Base-by-base conservation (phyloP, 1,140 invertebrate species). In the Gryon sp. region DNA sequence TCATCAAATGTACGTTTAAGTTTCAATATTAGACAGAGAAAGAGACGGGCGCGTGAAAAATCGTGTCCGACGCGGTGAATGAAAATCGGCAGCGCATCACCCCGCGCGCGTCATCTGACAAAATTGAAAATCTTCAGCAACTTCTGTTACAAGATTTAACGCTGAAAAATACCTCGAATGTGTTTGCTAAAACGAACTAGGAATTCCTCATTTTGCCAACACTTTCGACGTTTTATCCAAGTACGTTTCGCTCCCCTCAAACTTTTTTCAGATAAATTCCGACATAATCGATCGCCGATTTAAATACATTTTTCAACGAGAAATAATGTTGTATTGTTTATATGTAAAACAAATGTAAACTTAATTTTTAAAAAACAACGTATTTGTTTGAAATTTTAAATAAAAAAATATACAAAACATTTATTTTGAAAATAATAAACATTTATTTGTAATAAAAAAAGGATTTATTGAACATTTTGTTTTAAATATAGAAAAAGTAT, bases 111-210 rank as follows among this genome's bases (percentile, higher is more conserved):
- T 26, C 40, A 28, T 32, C 12, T 19, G 38, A 6, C 40, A 18
- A 72, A 72, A 72, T 72, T 62, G 57, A 72, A 72, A 55, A 72
- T 62, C 55, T 72, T 62, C 32, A 38, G 48, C 15, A 72, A 70
- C 68, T 63, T 73, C 48, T 43, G 41, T 45, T 48, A 19, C 48
- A 62, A 69, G 63, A 72, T 62, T 62, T 53, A 53, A 43, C 38
- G 38, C 18, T 55, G 57, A 52, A 63, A 73, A 73, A 63, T 73
- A 73, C 16, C 22, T 40, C 30, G 50, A 1, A 7, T 40, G 52
- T 41, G 57, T 48, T 55, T 52, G 50, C 59, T 18, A 45, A 45
- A 19, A 30, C 48, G 68, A 14, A 53, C 24, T n/a, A 45, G 40
- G 36, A 55, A 63, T 55, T 62, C 38, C 55, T 46, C 36, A 62